Base-by-base conservation (phyloP, 92 coral and sea anemone genomes). In the Palythoa heliodiscus region DNA sequence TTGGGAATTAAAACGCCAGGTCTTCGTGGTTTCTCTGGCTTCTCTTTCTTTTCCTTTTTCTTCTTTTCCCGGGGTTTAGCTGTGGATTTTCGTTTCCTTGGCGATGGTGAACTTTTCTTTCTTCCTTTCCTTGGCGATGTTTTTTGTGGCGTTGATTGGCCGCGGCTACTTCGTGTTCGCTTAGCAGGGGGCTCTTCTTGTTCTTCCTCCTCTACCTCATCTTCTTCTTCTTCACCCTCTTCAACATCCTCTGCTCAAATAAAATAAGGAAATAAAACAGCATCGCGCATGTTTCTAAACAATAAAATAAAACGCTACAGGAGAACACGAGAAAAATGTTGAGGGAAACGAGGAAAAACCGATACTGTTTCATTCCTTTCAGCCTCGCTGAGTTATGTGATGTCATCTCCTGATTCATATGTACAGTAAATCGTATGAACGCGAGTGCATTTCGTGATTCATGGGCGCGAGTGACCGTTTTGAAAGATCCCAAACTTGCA, bases 151-250 rank as follows among this genome's bases (percentile, higher is more conserved):
- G 92, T 38, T 58, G 89, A 77, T 76, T 43, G 77, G 50, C 50
- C 50, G 68, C 82, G 76, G 10, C 92, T 87, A 40, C 92, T 85
- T 5, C 98, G 88, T 14, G 98, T 94, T 39, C 95, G 78, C 78
- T 94, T 94, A 12, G 98, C 98, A 25, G 98, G 98, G 29, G 98
- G 95, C 75, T 92, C 95, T 22, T 88, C 93, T 63, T 88, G 85
- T 40, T 89, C 92, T 11, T 89, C 92, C 22, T 89, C 87, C 4
- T 88, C 91, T 40, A 87, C 95, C 8, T 89, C 92, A 4, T 90
- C 89, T n/a, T 86, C 90, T 6, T 86, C 90, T 6, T 86, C 89
- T 13, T 23, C 89, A 35, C 38, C 86, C 4, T 72, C 94, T 14
- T 78, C 76, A 7, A 22, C 69, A 10, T 54, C 52, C 2, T 61